Conservation (phyloP, 2,888 invertebrate genomes). For the Pristionchus mayeri region DNA sequence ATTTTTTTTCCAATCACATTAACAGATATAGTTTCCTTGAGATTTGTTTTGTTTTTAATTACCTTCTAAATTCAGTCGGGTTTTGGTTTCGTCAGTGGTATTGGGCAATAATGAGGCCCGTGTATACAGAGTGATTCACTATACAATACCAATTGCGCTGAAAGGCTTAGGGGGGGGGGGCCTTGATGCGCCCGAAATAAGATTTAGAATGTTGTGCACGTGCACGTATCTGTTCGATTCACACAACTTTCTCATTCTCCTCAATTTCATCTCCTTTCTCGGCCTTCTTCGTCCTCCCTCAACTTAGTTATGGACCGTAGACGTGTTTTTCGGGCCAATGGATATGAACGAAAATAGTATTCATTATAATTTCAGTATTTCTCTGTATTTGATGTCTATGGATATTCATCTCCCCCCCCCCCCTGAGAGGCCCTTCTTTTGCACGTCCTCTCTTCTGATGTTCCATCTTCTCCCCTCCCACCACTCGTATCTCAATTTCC, state of each 20-base stretch:
- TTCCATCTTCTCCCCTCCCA: not conserved
- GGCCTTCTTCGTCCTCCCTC: not conserved
- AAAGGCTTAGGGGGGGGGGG: too few species aligned
- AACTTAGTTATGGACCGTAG: not conserved
- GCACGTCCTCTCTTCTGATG: not conserved
- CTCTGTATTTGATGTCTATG: not conserved
- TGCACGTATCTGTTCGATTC: not conserved
- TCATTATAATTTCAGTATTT: not conserved
- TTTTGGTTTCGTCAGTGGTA: too few species aligned
- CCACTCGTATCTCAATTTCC: constrained; percentile 34
- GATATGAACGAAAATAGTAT: not conserved
- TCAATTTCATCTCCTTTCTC: not conserved
- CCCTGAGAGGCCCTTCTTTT: too few species aligned
- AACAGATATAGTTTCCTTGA: too few species aligned
- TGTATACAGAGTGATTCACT: too few species aligned
- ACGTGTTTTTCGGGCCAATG: not conserved
- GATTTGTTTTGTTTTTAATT: too few species aligned
- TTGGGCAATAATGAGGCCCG: too few species aligned
- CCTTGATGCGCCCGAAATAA: not conserved
- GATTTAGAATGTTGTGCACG: not conserved
- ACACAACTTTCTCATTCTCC: not conserved
- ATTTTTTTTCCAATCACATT: too few species aligned
- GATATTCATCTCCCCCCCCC: not conserved
- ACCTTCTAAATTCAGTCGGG: too few species aligned
- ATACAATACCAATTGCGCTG: too few species aligned